phyloP scores from a whole-genome alignment of 1,140 invertebrate species.

The Drosophila punjabiensis region DNA sequence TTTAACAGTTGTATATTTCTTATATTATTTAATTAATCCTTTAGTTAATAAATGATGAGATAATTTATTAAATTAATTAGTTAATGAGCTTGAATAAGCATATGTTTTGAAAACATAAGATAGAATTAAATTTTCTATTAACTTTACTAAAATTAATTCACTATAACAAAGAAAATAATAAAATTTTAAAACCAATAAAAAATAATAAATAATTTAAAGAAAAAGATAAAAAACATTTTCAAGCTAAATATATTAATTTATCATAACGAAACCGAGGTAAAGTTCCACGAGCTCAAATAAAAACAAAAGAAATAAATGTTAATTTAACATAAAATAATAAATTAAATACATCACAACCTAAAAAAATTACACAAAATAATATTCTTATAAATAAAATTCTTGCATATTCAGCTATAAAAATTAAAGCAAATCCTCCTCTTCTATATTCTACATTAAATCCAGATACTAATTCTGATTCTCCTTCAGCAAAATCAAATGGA shows the following conservation, averaged over 20 bases:
- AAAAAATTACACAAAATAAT: constrained; percentile 90
- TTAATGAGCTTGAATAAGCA: constrained; percentile 88
- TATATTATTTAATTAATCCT: constrained; percentile 86
- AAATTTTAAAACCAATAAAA: constrained; percentile 63
- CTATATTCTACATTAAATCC: constrained; percentile 92
- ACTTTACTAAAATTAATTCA: constrained; percentile 21
- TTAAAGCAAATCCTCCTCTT: constrained; percentile 89
- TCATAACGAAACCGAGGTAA: constrained; percentile 63
- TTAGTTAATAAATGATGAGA: constrained; percentile 86
- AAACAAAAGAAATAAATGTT: constrained; percentile 86
- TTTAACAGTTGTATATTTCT: constrained; percentile 87
- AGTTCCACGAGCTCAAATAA: constrained; percentile 64
- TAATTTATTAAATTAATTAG: constrained; percentile 85
- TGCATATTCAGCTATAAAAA: constrained; percentile 90
- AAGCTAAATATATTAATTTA: constrained; percentile 85
- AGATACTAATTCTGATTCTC: constrained; percentile 91
- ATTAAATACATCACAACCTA: constrained; percentile 86
- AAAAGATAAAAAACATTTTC: constrained; percentile 82
- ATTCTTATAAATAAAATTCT: constrained; percentile 87
- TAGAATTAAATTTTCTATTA: constrained; percentile 8
- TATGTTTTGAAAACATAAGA: constrained; percentile 89
- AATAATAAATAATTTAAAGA: constrained; percentile 66
- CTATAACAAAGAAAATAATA: constrained; percentile 69
- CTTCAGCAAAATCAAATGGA: constrained; percentile 92
- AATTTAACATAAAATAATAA: constrained; percentile 87